Evolutionary conservation across 1,140 invertebrate species (phyloP), one percentile per base, ranked within the genome.

Genomic region (Penaeus vannamei): DNA sequence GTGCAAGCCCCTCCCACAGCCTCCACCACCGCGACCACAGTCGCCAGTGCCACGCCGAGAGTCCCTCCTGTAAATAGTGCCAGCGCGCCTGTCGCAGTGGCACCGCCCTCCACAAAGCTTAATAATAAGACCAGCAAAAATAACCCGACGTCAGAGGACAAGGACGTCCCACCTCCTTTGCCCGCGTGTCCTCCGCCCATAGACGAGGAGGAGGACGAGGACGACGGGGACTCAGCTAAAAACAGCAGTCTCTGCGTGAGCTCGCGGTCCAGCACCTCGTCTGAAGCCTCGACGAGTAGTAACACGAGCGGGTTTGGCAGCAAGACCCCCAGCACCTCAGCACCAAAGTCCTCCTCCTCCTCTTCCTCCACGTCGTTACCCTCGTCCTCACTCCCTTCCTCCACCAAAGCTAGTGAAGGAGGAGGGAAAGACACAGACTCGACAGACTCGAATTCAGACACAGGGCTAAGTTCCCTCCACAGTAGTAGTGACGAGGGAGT

Each of bases 381-480:
- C 23, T 85, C 87, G 23, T 36, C 62, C 53, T 69, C 83, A 10
- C 64, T 29, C 59, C 53, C 59, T 61, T 62, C 84, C 61, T 69
- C 42, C 46, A 32, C 82, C 59, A 84, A 91, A 60, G 76, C 76
- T 66, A 66, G 53, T 72, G 82, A 91, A 84, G 87, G 86, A 8
- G 61, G 64, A 36, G 86, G 84, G 19, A 92, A 93, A 82, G 94
- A 94, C 80, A 93, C 93, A 42, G 94, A 94, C 91, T 94, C 93
- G 14, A 93, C 93, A 53, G 94, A 94, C 91, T 94, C 93, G n/a
- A 94, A 94, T 91, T 95, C 94, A 1, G 94, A 95, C 91, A 94
- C 94, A 1, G 94, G 94, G 0, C 92, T 95, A 7, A 94, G 94
- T 91, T 94, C 94, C 0, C 91, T 94, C 77, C 94, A 94, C 91